Evolutionary conservation across 2,797 vertebrate genomes (phyloP).

Genomic region (Hemibagrus guttatus): DNA sequence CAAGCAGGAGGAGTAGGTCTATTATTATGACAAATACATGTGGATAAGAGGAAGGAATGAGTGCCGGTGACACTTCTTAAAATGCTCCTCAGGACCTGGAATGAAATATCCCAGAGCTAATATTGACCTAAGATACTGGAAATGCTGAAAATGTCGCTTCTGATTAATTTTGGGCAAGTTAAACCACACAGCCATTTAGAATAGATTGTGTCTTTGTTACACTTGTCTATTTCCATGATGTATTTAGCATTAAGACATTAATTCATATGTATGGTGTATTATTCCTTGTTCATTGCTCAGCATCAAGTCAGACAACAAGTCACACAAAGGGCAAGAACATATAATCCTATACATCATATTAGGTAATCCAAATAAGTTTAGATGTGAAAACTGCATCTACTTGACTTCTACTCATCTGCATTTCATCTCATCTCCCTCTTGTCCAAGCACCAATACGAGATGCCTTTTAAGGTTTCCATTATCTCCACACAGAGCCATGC

Average conservation of each 20-base stretch:
- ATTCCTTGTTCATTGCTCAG: background rate
- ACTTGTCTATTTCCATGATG: background rate
- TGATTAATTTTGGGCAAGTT: background rate
- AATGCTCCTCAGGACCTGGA: background rate
- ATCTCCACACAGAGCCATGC: conserved; percentile 41
- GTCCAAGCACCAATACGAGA: conserved; percentile 30
- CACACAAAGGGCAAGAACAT: background rate
- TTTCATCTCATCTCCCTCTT: conserved; percentile 26
- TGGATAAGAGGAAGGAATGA: conserved; percentile 10
- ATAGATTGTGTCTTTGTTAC: background rate
- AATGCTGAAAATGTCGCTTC: background rate
- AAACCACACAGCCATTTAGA: background rate
- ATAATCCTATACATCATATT: background rate
- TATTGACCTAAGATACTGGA: background rate
- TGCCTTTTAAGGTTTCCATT: conserved; percentile 50
- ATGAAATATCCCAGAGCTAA: conserved; percentile 1
- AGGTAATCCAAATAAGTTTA: conserved; percentile 23
- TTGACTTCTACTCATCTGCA: conserved; percentile 16
- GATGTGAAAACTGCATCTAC: conserved; percentile 4
- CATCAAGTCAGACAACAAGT: background rate
- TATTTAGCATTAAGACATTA: background rate
- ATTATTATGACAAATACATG: conserved; percentile 43
- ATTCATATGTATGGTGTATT: background rate
- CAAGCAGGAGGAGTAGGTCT: conserved; percentile 35
- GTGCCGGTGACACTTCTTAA: background rate